Percentiles rank a stretch among this genome's conserved stretches.
phyloP scores from a whole-genome alignment of 2,113 vertebrate genomes.

The Oxyruncus cristatus region DNA sequence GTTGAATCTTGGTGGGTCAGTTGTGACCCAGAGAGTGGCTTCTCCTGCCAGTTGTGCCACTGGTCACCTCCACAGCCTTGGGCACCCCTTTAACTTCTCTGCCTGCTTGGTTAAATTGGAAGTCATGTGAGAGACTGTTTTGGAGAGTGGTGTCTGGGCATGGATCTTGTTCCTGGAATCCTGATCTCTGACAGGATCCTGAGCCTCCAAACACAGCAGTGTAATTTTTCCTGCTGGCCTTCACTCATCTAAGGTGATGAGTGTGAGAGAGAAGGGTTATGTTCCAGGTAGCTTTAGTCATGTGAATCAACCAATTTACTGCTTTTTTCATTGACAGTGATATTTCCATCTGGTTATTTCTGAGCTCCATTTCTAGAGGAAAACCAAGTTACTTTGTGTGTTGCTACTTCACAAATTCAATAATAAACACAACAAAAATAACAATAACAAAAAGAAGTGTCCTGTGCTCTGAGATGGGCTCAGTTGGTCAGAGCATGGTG shows the following conservation, averaged over 20 bases:
- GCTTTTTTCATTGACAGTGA: background rate
- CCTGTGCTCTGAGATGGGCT: too few relatives aligned
- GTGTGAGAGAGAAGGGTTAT: background rate
- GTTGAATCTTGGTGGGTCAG: background rate
- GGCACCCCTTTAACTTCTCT: background rate
- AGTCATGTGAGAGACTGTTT: background rate
- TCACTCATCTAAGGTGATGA: background rate
- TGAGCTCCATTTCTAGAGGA: background rate
- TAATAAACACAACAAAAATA: background rate
- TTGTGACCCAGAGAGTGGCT: background rate
- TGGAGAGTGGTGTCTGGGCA: background rate
- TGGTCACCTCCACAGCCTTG: background rate
- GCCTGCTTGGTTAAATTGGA: accelerated
- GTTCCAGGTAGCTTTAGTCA: background rate
- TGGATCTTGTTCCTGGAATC: too few relatives aligned
- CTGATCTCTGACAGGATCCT: background rate
- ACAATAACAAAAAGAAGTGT: background rate
- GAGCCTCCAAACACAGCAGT: accelerated
- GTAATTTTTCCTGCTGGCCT: background rate
- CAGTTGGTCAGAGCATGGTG: too few relatives aligned
- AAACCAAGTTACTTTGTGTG: background rate
- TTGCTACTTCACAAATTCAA: background rate
- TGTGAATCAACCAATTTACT: background rate
- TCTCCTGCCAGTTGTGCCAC: background rate
- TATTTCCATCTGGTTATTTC: background rate